Percentiles rank a stretch among this genome's conserved stretches.
These are phyloP conservation scores for Cosmia pyralina DNA, from an alignment of 2,888 invertebrate genomes.

Conservation along the genomic window DNA sequence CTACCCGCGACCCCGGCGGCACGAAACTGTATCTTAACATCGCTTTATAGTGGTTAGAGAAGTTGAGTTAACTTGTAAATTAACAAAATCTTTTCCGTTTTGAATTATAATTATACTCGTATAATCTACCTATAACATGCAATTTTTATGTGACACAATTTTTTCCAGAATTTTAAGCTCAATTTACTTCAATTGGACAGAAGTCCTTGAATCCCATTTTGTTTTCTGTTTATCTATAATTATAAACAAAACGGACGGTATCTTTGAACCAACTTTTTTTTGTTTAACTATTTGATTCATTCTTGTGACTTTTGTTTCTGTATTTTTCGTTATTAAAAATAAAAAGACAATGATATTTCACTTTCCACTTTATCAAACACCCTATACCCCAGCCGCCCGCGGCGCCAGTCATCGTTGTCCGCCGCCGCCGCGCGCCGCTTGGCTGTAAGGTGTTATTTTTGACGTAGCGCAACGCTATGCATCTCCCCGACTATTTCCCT, in stretches of 20 bases:
- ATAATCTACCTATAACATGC: no score
- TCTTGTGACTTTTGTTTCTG: background rate
- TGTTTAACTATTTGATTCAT: background rate
- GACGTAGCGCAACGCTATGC: conserved; percentile 68
- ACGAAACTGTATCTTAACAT: no score
- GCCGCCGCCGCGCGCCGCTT: conserved; percentile 53
- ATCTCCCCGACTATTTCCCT: conserved; percentile 36
- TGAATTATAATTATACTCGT: no score
- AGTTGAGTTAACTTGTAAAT: no score
- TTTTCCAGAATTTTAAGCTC: background rate
- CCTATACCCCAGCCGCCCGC: conserved; percentile 72
- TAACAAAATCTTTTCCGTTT: no score
- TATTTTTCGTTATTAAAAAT: background rate
- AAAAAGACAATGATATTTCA: no score
- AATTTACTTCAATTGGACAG: no score
- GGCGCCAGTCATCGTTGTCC: conserved; percentile 72
- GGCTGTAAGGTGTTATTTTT: conserved; percentile 76
- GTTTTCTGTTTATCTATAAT: no score
- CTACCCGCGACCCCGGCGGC: no score
- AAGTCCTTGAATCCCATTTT: background rate
- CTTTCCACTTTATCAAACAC: conserved; percentile 37
- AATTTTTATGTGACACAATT: background rate
- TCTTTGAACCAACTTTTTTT: background rate
- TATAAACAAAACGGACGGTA: no score
- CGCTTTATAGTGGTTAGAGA: no score